A percentile compares a stretch with the other conserved stretches of the same genome.
phyloP scores from a whole-genome alignment of 2,797 vertebrate species.

The Acipenser ruthenus region DNA sequence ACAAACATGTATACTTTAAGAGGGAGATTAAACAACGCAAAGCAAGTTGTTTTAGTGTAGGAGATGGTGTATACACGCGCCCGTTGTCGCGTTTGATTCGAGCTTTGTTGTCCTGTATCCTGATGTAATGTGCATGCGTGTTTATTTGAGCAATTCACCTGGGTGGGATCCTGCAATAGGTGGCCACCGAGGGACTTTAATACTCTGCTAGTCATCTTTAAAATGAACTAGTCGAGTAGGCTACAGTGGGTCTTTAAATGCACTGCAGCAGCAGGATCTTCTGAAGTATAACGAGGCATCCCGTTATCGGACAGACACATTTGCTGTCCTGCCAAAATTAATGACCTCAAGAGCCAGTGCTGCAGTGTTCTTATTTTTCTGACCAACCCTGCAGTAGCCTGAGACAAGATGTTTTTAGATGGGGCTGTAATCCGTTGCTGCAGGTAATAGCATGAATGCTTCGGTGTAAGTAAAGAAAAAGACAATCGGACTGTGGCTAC shows the following conservation, averaged over 20 bases:
- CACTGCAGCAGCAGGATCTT: no score
- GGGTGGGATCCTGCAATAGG: no score
- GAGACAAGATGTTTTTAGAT: slow-evolving; percentile 42
- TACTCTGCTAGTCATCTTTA: no score
- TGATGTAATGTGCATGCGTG: neutral
- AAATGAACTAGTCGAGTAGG: no score
- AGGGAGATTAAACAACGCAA: no score
- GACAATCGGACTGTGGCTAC: slow-evolving; percentile 66
- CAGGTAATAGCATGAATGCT: slow-evolving; percentile 71
- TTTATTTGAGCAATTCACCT: neutral
- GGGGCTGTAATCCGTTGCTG: slow-evolving; percentile 57
- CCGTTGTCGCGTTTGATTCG: neutral
- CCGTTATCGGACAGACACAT: no score
- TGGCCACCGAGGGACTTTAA: no score
- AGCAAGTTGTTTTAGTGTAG: no score
- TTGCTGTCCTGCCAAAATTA: neutral
- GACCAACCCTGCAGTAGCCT: slow-evolving; percentile 45
- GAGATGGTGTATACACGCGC: no score
- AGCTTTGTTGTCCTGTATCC: neutral
- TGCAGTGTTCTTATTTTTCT: slow-evolving; percentile 38
- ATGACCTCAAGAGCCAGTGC: neutral
- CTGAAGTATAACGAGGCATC: no score
- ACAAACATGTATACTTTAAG: no score
- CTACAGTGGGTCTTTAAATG: no score
- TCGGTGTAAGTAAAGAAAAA: slow-evolving; percentile 40